Percentiles rank a stretch among this genome's conserved stretches.
These are phyloP conservation scores for Bucco capensis DNA, from an alignment of 2,113 vertebrate genomes.

Conservation along the genomic window DNA sequence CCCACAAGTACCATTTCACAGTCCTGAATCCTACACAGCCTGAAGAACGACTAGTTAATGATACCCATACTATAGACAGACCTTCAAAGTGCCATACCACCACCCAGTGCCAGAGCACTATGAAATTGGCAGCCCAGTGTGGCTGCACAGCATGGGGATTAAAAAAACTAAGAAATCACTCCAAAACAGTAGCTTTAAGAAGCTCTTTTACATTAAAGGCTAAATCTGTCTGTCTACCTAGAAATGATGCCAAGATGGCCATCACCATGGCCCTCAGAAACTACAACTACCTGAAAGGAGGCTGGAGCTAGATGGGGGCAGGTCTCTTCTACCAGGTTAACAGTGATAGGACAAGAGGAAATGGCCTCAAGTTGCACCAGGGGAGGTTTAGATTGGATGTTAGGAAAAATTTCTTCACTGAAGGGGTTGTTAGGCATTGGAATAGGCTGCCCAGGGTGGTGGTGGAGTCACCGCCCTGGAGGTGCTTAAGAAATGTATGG, in stretches of 20 bases:
- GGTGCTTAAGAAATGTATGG: no score
- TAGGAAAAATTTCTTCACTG: no score
- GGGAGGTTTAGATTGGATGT: no score
- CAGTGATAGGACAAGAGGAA: no score
- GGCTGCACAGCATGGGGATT: not conserved
- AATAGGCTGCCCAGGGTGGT: no score
- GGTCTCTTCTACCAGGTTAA: no score
- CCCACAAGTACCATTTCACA: not conserved
- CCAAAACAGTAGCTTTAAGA: not conserved
- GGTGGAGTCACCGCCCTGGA: no score
- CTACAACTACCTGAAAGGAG: no score
- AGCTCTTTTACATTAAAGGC: not conserved
- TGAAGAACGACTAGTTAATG: not conserved
- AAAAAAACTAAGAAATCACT: not conserved
- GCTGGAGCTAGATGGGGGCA: no score
- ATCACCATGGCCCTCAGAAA: not conserved
- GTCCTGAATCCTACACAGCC: not conserved
- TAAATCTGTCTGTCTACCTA: not conserved
- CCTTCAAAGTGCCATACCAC: not conserved
- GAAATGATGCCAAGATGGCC: not conserved
- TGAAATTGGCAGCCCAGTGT: not conserved
- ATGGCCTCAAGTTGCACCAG: no score
- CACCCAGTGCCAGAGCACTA: not conserved
- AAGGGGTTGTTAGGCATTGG: no score
- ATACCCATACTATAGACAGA: not conserved